Base-by-base conservation (phyloP, 2,797 vertebrate species). In the Babyrousa celebensis region DNA sequence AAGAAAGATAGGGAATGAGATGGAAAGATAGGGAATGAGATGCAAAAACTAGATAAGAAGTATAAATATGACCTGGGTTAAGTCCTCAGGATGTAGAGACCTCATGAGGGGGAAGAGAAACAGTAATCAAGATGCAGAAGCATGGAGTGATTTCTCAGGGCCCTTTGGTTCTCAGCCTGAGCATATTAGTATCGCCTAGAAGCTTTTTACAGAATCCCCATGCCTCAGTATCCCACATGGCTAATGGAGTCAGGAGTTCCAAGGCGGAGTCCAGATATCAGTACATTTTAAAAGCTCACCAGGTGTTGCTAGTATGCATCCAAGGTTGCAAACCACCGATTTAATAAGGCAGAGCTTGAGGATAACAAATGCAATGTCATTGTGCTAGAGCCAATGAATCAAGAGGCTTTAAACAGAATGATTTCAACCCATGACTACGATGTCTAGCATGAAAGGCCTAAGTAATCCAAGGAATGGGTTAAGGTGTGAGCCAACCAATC, bases 21-120 rank as follows among this genome's bases (percentile, higher is more conserved):
- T 52, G n/a, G n/a, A 78, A 89, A 94, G 36, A 36, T 36, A 36
- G 36, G 25, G 36, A 36, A 16, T 16, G 60, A 3, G 11, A 80
- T 25, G 5, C 12, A 65, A 71, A 95, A 87, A 75, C 4, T 14
- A 97, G 36, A 92, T 27, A 75, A 74, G 12, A 36, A 65, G 17
- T 67, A 60, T 88, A 78, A 72, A 52, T 32, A 63, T 21, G 36
- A 80, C n/a, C 23, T 83, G 29, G 36, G n/a, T 14, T 72, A 94
- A 84, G 18, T 71, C 32, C 58, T 96, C 27, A 75, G 27, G 67
- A 82, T 72, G 10, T 25, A 62, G 23, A 14, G 29, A 21, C 23
- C 32, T 96, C 29, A 1, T 75, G 32, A 90, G 20, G 9, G 36
- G 85, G 82, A 87, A 84, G 18, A 92, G 17, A 92, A 95, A 43